Evolutionary conservation across 1,140 invertebrate genomes (phyloP).

Genomic region (Coenobita brevimanus): DNA sequence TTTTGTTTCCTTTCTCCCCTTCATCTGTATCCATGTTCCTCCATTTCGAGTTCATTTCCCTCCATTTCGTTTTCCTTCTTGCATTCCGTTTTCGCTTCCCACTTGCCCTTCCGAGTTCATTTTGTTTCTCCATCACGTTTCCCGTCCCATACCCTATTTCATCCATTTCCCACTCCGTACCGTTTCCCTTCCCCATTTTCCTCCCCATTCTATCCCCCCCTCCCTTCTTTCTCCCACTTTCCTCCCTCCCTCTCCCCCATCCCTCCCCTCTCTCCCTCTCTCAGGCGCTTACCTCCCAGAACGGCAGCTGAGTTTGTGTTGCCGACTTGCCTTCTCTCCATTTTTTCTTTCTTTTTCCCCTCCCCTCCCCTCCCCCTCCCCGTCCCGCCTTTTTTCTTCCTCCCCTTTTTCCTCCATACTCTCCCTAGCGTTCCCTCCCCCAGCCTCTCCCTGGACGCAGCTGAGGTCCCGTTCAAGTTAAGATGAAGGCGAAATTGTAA

Average conservation of each 20-base stretch:
- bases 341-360: slow-evolving; percentile 22
- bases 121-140: not conserved
- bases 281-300: slow-evolving; percentile 12
- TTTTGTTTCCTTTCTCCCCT: not conserved
- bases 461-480: too few species aligned
- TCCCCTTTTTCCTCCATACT: not conserved
- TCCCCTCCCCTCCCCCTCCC: not conserved
- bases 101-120: not conserved
- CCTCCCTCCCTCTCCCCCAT: not conserved
- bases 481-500: too few species aligned
- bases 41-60: too few species aligned
- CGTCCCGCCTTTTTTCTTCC: not conserved
- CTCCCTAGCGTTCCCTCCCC: not conserved
- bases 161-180: not conserved
- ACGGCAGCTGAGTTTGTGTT: slow-evolving; percentile 58
- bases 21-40: too few species aligned
- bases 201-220: too few species aligned
- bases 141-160: not conserved
- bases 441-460: not conserved
- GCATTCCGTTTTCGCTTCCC: not conserved
- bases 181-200: too few species aligned
- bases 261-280: not conserved
- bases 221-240: too few species aligned
- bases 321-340: slow-evolving; percentile 30
- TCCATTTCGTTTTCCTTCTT: not conserved